These are phyloP conservation scores for Drosophila villosipedis DNA, from an alignment of 2,888 invertebrate genomes.

Conservation along the genomic window DNA sequence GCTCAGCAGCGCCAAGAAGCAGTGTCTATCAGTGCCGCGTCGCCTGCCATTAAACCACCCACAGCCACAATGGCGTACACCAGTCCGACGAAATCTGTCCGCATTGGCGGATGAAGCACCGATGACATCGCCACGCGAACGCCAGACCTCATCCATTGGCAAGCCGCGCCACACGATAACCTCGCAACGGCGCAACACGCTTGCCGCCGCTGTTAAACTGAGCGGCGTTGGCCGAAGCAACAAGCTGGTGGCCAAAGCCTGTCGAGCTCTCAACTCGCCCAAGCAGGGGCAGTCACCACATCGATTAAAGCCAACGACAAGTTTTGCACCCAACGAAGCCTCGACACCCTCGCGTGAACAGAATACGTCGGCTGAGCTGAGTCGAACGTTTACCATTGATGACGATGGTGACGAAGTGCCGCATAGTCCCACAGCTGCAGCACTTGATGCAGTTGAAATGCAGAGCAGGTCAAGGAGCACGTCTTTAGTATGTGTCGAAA, in stretches of 20 bases:
- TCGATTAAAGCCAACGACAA: neutral
- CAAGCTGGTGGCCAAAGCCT: constrained; percentile 64
- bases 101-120: constrained; percentile 10
- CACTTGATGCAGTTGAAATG: constrained; percentile 1
- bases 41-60: constrained; percentile 46
- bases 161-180: constrained; percentile 64
- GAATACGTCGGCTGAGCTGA: constrained; percentile 51
- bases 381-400: constrained; percentile 70
- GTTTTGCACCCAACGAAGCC: constrained; percentile 11
- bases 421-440: neutral
- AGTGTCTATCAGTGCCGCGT: constrained; percentile 64
- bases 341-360: constrained; percentile 26
- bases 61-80: constrained; percentile 32
- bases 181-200: constrained; percentile 57
- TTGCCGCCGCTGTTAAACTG: constrained; percentile 50
- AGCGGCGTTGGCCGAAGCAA: constrained; percentile 49
- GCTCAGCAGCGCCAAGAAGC: constrained; percentile 82
- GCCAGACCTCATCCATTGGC: constrained; percentile 16
- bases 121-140: constrained; percentile 45
- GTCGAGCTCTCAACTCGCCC: constrained; percentile 62
- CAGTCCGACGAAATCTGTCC: constrained; percentile 21
- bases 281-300: constrained; percentile 35
- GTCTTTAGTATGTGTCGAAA: neutral
- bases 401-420: constrained; percentile 21
- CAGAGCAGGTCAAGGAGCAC: neutral